Evolutionary conservation across 2,113 vertebrate genomes (phyloP).

Genomic region (Engraulis encrasicolus): DNA sequence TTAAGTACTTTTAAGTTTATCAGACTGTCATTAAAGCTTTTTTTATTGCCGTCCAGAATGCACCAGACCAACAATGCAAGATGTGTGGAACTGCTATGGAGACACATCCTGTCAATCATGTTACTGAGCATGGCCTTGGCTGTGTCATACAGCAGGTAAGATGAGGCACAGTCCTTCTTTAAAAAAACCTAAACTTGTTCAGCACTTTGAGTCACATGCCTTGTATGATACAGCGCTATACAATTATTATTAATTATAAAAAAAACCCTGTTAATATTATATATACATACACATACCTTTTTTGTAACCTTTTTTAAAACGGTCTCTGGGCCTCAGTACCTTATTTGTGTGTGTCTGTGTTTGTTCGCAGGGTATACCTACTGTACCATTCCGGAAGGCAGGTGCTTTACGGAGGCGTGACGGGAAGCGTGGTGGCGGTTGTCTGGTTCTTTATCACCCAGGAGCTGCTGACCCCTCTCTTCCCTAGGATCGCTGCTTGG

Average conservation of each 20-base stretch:
- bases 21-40: no score
- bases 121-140: conserved; percentile 87
- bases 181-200: no score
- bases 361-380: conserved; percentile 88
- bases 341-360: conserved; percentile 37
- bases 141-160: conserved; percentile 97
- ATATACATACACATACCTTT: no score
- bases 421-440: conserved; percentile 86
- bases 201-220: no score
- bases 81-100: conserved; percentile 96
- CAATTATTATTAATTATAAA: no score
- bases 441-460: conserved; percentile 96
- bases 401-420: conserved; percentile 89
- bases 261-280: conserved; percentile 21
- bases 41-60: conserved; percentile 80
- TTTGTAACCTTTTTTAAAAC: no score
- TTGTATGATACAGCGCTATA: no score
- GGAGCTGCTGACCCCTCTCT: conserved; percentile 94
- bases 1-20: no score
- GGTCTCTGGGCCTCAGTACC: no score
- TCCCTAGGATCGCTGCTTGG: conserved; percentile 98
- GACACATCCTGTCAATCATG: conserved; percentile 90
- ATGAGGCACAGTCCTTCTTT: no score
- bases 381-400: conserved; percentile 98
- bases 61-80: conserved; percentile 99